Evolutionary conservation across 1,140 invertebrate genomes (phyloP), one percentile per base, ranked within the genome.

Genomic region (Nasonia vitripennis): DNA sequence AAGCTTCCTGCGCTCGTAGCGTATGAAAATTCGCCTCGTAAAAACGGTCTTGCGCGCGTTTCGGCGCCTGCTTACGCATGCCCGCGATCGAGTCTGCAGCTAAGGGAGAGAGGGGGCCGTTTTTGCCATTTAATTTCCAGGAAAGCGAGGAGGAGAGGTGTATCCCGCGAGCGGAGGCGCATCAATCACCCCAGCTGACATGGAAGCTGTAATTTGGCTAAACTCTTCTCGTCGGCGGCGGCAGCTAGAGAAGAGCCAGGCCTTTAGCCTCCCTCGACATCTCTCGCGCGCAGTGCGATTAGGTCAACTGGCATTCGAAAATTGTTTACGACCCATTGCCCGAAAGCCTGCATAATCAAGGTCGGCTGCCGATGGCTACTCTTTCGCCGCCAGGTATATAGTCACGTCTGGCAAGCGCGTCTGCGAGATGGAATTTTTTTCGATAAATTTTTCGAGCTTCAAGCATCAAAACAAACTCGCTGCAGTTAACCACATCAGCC

Each of bases 161-260:
- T 14, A 81, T 55, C 62, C 37, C 34, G 88, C 89, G 89, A 88
- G 85, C 86, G 71, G 79, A 82, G 79, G 81, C 85, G 86, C 91
- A 93, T 93, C 92, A 92, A 93, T 93, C 92, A 92, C 89, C 87
- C 85, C 75, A 88, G 85, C 92, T 92, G 92, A 93, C 92, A 91
- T 90, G 90, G 90, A 92, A 91, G 92, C 92, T 93, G 91, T 93
- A 93, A 93, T 92, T 92, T 93, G 91, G 91, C 91, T 92, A 92
- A 93, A 89, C 90, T 89, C 87, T 87, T 84, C 74, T 71, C 73
- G n/a, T 78, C 85, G 62, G 85, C 86, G 85, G 51, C 48, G 68
- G 34, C n/a, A 67, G 62, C n/a, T 31, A 48, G 14, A 62, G 55
- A 51, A 78, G 41, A 45, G 34, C 34, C 2, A 34, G 34, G 71